Evolutionary conservation across 2,113 vertebrate genomes (phyloP), one percentile per base, ranked within the genome.

Genomic region (Rhinogobius similis): DNA sequence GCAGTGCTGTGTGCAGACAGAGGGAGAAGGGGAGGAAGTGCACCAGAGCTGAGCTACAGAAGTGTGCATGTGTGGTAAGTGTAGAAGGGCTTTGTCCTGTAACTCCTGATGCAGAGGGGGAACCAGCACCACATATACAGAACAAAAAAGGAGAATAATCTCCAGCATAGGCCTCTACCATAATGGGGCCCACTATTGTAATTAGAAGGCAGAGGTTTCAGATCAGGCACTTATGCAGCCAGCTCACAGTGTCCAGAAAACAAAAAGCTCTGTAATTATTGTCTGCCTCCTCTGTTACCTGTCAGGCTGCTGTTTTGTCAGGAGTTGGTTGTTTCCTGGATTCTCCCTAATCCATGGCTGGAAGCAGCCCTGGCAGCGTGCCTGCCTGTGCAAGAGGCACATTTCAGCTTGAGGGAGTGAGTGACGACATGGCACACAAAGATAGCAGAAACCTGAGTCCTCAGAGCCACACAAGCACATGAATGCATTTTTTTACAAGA

Each of bases 201-300:
- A 93, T 93, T 94, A 93, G 90, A 93, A 93, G 93, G 93, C 92
- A 92, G 90, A 91, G 88, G 93, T 94, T 93, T 93, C 85, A 90
- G 91, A 92, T 94, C 93, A 93, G 90, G 91, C 92, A 91, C 89
- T 93, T 94, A 93, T 92, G 91, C 92, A 92, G 92, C 91, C 90
- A 90, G 91, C 90, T 88, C 92, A 94, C 91, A 93, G 90, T 93
- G 90, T 74, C 89, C 86, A 81, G 88, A 93, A 94, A 93, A 93
- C 92, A 93, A 94, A 93, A 93, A 90, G 88, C 92, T 92, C 92
- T 93, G 91, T 93, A 93, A 94, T 94, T 93, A 94, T 93, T 78
- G 83, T 92, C 93, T 93, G 90, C 89, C 91, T 89, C 74, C 72
- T 87, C 81, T 88, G 92, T 93, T 92, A 94, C 92, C 92, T 93